These are phyloP conservation scores for Danionella dracula DNA, from an alignment of 2,797 vertebrate genomes.

Conservation along the genomic window DNA sequence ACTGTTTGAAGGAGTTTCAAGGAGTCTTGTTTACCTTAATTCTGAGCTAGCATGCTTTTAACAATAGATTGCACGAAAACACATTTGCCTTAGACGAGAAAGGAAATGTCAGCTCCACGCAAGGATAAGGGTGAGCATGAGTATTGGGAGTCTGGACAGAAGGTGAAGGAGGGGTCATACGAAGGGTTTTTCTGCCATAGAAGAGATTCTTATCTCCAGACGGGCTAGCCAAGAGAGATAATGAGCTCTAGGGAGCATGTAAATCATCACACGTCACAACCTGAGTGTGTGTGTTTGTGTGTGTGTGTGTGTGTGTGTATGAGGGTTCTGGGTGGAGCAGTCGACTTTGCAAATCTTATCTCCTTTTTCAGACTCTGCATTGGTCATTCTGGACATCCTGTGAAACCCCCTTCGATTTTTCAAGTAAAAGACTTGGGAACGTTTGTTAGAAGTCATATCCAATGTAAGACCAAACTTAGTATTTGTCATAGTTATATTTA, in stretches of 20 bases:
- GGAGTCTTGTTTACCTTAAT: too few relatives aligned
- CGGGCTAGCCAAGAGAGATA: conserved; percentile 46
- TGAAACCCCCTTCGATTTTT: background rate
- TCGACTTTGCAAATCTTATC: conserved; percentile 32
- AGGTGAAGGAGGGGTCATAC: background rate
- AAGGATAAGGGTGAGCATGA: background rate
- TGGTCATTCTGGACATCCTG: conserved; percentile 27
- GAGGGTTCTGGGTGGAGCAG: conserved; percentile 27
- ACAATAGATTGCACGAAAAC: too few relatives aligned
- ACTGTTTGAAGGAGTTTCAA: too few relatives aligned
- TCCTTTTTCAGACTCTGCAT: conserved; percentile 20
- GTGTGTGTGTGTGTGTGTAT: conserved; percentile 18
- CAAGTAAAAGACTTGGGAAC: background rate
- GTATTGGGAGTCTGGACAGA: conserved; percentile 7
- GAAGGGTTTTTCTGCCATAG: conserved; percentile 34
- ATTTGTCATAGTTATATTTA: too few relatives aligned
- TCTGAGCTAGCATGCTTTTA: too few relatives aligned
- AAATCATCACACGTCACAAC: conserved; percentile 45
- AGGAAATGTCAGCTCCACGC: too few relatives aligned
- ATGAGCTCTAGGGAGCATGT: conserved; percentile 45
- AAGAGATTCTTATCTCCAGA: conserved; percentile 61
- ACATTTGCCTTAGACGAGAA: too few relatives aligned
- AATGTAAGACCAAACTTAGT: too few relatives aligned
- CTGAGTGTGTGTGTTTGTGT: conserved; percentile 18
- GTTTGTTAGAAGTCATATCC: background rate